phyloP scores from a whole-genome alignment of 2,888 invertebrate genomes.

The Dryococelus australis region DNA sequence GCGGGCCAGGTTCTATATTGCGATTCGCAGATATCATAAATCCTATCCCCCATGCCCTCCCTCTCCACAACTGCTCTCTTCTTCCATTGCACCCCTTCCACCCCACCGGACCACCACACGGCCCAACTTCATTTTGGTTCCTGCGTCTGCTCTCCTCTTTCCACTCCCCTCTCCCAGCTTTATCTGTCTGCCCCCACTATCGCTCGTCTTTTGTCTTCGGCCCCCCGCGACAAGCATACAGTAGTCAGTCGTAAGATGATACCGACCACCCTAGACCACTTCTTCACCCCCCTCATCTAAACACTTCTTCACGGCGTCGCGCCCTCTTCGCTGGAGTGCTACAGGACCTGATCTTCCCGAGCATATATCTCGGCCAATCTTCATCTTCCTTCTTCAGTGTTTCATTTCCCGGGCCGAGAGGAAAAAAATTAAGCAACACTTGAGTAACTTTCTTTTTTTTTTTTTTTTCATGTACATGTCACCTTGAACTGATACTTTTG shows the following conservation, averaged over 20 bases:
- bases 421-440: constrained; percentile 16
- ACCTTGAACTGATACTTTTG: neutral
- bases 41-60: neutral
- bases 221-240: constrained; percentile 7
- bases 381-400: neutral
- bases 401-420: neutral
- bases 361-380: constrained; percentile 9
- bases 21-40: constrained; percentile 34
- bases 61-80: neutral
- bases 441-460: neutral
- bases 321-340: neutral
- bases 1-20: constrained; percentile 32
- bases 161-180: neutral
- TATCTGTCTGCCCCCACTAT: constrained; percentile 8
- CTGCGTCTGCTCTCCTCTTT: constrained; percentile 21
- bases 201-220: constrained; percentile 16
- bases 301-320: too few relatives aligned
- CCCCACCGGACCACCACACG: neutral
- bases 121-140: constrained; percentile 33
- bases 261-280: neutral
- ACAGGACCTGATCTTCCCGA: neutral
- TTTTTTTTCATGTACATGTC: neutral
- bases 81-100: neutral
- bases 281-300: neutral
- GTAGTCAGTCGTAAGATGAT: constrained; percentile 16